Evolutionary conservation across 2,888 invertebrate species (phyloP), one percentile per base, ranked within the genome.

Genomic region (Tethea ocularis): DNA sequence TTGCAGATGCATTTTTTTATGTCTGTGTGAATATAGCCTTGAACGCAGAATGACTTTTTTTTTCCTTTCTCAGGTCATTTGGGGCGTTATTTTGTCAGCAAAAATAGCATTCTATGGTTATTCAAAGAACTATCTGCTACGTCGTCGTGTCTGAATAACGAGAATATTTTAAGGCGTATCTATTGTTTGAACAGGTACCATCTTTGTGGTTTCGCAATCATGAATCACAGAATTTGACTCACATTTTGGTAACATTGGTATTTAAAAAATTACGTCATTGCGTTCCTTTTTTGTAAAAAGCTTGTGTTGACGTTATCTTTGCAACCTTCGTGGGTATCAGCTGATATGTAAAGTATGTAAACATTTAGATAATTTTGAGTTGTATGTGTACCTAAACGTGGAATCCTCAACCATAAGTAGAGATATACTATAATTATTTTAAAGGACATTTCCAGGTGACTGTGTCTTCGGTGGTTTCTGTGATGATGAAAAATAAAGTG

Each of bases 271-370:
- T 11, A 5, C 33, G 54, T 54, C 54, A 54, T 54, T 22, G 33
- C 20, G 11, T 17, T 24, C 33, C 20, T 20, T 33, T 33, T 20
- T 36, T 17, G 33, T 54, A 20, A 33, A 33, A n/a, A 33, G 54
- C 33, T 33, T 33, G 22, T 13, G 15, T 22, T 54, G 33, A 33
- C 20, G 20, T 54, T 54, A 54, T 54, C 54, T 33, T 5, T n/a
- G 33, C 33, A 54, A 36, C 54, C 54, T 54, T 54, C 54, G 33
- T 46, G n/a, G 20, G 17, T 54, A 53, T 53, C 53, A 29, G 53
- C 53, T n/a, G 52, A 53, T 26, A 46, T 17, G 46, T 46, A 53
- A 53, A 53, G 23, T 17, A 6, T 53, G 54, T 33, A 33, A 54
- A 33, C 53, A 41, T 10, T 10, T 2, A 20, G 46, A 20, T 46